A percentile compares a stretch with the other conserved stretches of the same genome.
phyloP scores from a whole-genome alignment of 2,888 invertebrate genomes.

The Gryllus longicercus region DNA sequence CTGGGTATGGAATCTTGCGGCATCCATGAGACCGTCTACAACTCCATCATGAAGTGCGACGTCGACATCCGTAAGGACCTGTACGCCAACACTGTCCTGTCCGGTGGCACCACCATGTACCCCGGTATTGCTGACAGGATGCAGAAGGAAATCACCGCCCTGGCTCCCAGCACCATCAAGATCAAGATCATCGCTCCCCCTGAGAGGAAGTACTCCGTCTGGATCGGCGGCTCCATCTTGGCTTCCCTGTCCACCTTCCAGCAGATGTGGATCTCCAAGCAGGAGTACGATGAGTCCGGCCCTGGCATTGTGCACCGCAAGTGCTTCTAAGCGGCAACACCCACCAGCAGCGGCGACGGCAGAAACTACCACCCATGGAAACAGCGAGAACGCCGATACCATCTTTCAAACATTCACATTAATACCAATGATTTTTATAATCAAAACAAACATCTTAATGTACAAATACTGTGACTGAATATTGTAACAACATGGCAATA shows the following conservation, averaged over 20 bases:
- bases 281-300: constrained; percentile 86
- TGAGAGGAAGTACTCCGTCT: constrained; percentile 86
- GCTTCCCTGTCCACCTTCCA: constrained; percentile 87
- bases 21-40: constrained; percentile 92
- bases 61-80: constrained; percentile 92
- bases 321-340: constrained; percentile 57
- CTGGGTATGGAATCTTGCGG: constrained; percentile 87
- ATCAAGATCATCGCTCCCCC: constrained; percentile 93
- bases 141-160: constrained; percentile 85
- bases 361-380: constrained; percentile 4
- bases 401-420: not conserved
- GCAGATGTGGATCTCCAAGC: constrained; percentile 90
- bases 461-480: constrained; percentile 17
- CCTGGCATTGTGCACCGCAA: constrained; percentile 70
- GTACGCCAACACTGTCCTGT: constrained; percentile 90
- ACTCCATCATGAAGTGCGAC: constrained; percentile 97
- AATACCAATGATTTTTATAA: constrained; percentile 11
- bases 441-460: constrained; percentile 11
- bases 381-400: not conserved
- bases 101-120: constrained; percentile 87
- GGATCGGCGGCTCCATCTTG: constrained; percentile 86
- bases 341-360: not conserved
- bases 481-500: constrained; percentile 17
- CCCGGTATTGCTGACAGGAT: constrained; percentile 86
- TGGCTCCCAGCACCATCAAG: constrained; percentile 89